A percentile compares a stretch with the other conserved stretches of the same genome.
Conservation (phyloP, 2,888 invertebrate genomes). For the Buathra laborator region DNA sequence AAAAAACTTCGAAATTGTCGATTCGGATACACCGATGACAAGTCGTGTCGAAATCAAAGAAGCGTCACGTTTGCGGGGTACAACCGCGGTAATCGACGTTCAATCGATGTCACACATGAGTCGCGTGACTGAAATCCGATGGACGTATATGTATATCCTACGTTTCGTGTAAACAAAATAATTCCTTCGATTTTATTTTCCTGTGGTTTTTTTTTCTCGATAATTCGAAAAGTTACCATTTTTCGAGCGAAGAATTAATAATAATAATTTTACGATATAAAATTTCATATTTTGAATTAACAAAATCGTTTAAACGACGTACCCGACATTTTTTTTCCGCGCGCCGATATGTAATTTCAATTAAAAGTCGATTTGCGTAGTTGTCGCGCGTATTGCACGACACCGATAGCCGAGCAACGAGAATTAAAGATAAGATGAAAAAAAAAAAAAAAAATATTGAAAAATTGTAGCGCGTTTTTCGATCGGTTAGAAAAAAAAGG, state of each 20-base stretch:
- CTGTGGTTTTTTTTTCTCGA: not conserved
- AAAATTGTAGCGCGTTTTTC: too few species aligned
- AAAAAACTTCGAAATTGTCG: not conserved
- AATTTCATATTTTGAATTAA: too few species aligned
- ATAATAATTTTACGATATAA: not conserved
- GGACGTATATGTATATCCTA: not conserved
- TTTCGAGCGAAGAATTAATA: not conserved
- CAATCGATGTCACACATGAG: not conserved
- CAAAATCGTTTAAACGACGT: too few species aligned
- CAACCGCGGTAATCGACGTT: not conserved
- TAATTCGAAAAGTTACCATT: too few species aligned
- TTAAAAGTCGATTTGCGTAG: not conserved
- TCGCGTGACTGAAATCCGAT: constrained; percentile 2
- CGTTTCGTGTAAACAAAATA: not conserved
- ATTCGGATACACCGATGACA: not conserved
- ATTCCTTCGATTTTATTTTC: not conserved
- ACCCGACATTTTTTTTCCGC: not conserved
- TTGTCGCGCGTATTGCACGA: not conserved
- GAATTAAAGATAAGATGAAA: not conserved
- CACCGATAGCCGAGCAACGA: not conserved
- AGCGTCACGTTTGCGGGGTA: not conserved
- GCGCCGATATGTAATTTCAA: not conserved
- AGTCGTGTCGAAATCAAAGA: not conserved
- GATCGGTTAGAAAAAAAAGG: not conserved
- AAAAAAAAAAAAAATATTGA: not conserved